These are phyloP conservation scores for Circaetus gallicus DNA, from an alignment of 2,113 vertebrate species.

Conservation along the genomic window DNA sequence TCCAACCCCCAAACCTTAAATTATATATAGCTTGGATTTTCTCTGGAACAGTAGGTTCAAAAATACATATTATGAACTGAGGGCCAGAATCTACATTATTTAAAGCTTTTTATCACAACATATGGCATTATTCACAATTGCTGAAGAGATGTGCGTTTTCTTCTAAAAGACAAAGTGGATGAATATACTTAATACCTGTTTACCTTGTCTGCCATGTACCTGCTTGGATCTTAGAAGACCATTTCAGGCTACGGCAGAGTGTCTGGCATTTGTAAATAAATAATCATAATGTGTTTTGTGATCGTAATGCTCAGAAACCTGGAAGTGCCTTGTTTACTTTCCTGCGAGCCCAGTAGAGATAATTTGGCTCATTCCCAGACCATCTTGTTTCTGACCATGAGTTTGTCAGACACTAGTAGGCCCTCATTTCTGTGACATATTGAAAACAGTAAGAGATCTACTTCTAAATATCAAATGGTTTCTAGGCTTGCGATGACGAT, in stretches of 20 bases:
- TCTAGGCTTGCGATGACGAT: background rate
- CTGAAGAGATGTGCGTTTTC: background rate
- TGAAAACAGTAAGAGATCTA: background rate
- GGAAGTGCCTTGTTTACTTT: background rate
- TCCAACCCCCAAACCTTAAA: background rate
- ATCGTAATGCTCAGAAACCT: background rate
- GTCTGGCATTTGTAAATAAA: background rate
- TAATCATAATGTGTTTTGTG: background rate
- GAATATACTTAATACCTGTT: background rate
- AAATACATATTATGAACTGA: background rate
- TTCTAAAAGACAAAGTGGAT: background rate
- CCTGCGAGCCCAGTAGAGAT: background rate
- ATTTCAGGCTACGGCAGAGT: background rate
- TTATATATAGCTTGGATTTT: background rate
- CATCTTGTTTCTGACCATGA: background rate
- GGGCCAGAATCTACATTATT: background rate
- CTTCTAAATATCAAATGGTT: background rate
- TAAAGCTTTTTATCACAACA: background rate
- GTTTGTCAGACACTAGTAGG: background rate
- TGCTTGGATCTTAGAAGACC: background rate
- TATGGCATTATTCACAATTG: background rate
- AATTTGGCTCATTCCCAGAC: background rate
- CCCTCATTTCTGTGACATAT: background rate
- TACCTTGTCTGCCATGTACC: background rate
- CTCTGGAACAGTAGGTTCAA: background rate